Conservation (phyloP, 2,113 vertebrate species). For the Arenaria interpres region DNA sequence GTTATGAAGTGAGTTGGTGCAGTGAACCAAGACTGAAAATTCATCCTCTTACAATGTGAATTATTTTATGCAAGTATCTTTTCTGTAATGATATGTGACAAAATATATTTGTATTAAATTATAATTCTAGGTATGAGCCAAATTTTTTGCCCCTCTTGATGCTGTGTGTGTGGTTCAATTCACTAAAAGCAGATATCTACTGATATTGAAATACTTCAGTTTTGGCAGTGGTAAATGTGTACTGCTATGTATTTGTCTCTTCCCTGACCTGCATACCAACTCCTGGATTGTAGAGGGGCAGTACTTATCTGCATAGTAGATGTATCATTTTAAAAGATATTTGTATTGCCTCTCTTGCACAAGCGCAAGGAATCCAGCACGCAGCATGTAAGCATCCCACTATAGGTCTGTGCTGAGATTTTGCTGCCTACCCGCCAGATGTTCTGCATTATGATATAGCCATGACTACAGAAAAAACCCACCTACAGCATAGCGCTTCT, state of each 20-base stretch:
- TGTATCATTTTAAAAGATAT: background rate
- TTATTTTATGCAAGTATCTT: background rate
- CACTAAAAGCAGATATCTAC: background rate
- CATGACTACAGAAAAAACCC: background rate
- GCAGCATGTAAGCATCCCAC: background rate
- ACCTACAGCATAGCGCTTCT: background rate
- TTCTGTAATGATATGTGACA: background rate
- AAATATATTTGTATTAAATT: background rate
- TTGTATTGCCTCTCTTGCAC: background rate
- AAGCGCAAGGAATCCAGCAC: background rate
- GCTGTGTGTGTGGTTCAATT: background rate
- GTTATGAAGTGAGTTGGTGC: background rate
- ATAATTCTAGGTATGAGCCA: background rate
- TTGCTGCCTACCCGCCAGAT: background rate
- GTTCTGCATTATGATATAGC: background rate
- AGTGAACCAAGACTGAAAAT: background rate
- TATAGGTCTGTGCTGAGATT: background rate
- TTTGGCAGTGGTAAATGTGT: background rate
- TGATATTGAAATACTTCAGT: background rate
- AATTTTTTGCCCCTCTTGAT: background rate
- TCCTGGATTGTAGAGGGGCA: background rate
- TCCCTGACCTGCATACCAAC: too few relatives aligned
- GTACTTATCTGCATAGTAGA: background rate
- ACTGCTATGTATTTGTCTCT: background rate
- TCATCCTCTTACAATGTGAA: background rate